Evolutionary conservation across 1,140 invertebrate genomes (phyloP).

Genomic region (Caenorhabditis remanei): DNA sequence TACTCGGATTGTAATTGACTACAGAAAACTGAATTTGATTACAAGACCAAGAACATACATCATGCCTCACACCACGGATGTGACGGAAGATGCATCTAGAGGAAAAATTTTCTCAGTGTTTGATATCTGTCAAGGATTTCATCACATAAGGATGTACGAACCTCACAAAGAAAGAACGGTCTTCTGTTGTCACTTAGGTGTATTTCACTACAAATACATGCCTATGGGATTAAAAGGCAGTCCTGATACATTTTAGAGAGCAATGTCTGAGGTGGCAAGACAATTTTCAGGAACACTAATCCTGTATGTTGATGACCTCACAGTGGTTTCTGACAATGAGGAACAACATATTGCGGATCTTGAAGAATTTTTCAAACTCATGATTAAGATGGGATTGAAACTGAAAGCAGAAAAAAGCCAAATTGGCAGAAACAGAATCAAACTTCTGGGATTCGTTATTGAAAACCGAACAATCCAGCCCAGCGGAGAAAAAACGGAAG

Average conservation of each 20-base stretch:
- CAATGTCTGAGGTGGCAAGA: neutral
- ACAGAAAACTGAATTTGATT: neutral
- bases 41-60: neutral
- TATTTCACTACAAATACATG: conserved; percentile 19
- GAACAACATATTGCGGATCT: neutral
- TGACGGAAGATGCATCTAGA: neutral
- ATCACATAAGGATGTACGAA: neutral
- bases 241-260: conserved; percentile 5
- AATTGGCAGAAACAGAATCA: conserved; percentile 10
- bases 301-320: conserved; percentile 14
- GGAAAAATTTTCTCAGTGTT: neutral
- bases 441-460: neutral
- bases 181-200: neutral
- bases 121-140: neutral
- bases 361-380: neutral
- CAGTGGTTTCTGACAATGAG: neutral
- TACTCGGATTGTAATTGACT: neutral
- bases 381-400: conserved; percentile 7
- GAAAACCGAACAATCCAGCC: neutral
- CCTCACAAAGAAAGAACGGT: neutral
- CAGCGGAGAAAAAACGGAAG: neutral
- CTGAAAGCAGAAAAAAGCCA: neutral
- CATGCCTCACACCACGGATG: neutral
- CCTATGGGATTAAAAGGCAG: conserved; percentile 15
- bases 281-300: neutral